Evolutionary conservation across 1,140 invertebrate genomes (phyloP), one percentile per base, ranked within the genome.

Genomic region (Neodiprion pinetum): DNA sequence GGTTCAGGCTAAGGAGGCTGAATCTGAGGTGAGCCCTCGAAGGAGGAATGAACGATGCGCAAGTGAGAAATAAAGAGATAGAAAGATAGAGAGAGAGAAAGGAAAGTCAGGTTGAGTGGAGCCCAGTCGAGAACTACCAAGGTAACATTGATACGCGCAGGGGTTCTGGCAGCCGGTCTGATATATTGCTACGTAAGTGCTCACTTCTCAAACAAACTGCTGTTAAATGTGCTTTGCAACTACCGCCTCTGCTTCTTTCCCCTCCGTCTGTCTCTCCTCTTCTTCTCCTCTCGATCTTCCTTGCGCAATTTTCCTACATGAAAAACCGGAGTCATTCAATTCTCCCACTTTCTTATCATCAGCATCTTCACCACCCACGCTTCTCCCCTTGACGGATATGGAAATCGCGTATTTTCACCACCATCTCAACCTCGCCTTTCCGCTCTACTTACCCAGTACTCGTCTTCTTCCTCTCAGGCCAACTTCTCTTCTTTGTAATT

Each of bases 101-200:
- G 53, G n/a, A 5, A 12, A 14, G n/a, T 61, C 11, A 61, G 53
- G n/a, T 17, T 14, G n/a, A 61, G 53, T 14, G n/a, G 3, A 61
- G 4, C 53, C 11, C 11, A 61, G 53, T 61, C 53, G 4, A 11
- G n/a, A 61, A 9, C 53, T 17, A 61, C 53, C 53, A 61, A 61
- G 53, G 53, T 61, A 61, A 61, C 53, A 61, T 61, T 61, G 53
- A 61, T 61, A 61, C 53, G 53, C 53, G 53, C 53, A 12, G n/a
- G 53, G 70, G 4, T 48, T 71, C 70, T 40, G 48, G 70, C 40
- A 71, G 40, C 48, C 28, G 70, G 70, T 71, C 70, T 71, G 70
- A 71, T 71, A 71, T 71, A 71, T 71, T 50, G 48, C 40, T 23
- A 48, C 70, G 70, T 71, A 71, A 71, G 70, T 71, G 70, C 48